Conservation (phyloP, 2,113 vertebrate genomes). For the Mesembrinibis cayennensis region DNA sequence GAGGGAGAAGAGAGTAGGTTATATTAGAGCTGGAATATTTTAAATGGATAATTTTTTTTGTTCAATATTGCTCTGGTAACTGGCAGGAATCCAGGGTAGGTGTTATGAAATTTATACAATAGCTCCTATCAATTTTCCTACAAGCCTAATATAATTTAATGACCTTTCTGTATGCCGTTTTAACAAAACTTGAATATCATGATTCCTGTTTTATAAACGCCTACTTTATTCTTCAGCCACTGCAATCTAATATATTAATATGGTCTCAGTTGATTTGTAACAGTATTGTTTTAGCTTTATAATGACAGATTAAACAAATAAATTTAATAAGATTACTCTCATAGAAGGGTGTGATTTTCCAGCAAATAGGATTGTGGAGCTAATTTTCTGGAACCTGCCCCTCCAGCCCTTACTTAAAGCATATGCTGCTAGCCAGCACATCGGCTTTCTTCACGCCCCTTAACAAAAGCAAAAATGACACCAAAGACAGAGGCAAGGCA, state of each 20-base stretch:
- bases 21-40: background rate
- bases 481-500: background rate
- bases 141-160: background rate
- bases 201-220: background rate
- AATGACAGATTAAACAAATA: slow-evolving; percentile 21
- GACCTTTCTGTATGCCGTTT: background rate
- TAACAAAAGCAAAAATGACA: background rate
- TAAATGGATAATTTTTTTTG: background rate
- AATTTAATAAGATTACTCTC: background rate
- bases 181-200: background rate
- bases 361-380: background rate
- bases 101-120: background rate
- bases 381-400: background rate
- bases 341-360: background rate
- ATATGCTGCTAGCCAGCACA: background rate
- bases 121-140: background rate
- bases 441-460: background rate
- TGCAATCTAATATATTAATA: background rate
- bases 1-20: background rate
- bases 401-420: background rate
- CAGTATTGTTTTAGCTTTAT: background rate
- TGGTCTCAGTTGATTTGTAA: slow-evolving; percentile 7
- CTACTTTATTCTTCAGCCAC: background rate
- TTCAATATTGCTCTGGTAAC: background rate
- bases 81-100: background rate